Evolutionary conservation across 2,888 invertebrate genomes (phyloP).

Genomic region (Dolichopus griseipennis): DNA sequence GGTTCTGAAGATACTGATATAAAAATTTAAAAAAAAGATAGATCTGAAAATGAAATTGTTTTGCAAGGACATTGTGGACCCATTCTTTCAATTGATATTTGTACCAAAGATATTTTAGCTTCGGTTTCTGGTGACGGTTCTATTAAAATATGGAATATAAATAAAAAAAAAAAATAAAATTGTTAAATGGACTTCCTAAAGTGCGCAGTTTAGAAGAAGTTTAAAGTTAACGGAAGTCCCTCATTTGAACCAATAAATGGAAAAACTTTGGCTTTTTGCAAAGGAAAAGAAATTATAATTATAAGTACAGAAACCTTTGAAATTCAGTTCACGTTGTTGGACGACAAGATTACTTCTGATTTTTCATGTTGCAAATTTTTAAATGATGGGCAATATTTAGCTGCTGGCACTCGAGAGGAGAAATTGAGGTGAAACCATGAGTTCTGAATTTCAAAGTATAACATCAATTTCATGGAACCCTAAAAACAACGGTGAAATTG

Average conservation of each 20-base stretch:
- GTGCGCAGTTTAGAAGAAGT: slow-evolving; percentile 70
- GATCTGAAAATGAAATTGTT: slow-evolving; percentile 46
- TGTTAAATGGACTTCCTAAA: slow-evolving; percentile 60
- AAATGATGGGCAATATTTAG: slow-evolving; percentile 69
- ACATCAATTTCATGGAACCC: slow-evolving; percentile 76
- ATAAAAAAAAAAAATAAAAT: slow-evolving; percentile 53
- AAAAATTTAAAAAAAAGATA: slow-evolving; percentile 49
- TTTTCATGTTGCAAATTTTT: slow-evolving; percentile 74
- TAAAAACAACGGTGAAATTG: slow-evolving; percentile 58
- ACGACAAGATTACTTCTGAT: slow-evolving; percentile 49
- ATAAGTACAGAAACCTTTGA: slow-evolving; percentile 68
- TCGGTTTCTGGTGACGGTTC: slow-evolving; percentile 72
- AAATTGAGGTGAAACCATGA: slow-evolving; percentile 53
- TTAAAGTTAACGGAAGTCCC: slow-evolving; percentile 54
- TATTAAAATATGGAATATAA: slow-evolving; percentile 72
- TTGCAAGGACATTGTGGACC: slow-evolving; percentile 57
- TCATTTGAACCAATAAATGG: slow-evolving; percentile 66
- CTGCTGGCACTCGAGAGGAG: slow-evolving; percentile 68
- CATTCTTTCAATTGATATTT: slow-evolving; percentile 54
- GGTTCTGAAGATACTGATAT: slow-evolving; percentile 62
- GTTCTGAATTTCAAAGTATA: slow-evolving; percentile 53
- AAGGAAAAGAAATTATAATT: slow-evolving; percentile 60
- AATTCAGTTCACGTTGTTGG: slow-evolving; percentile 54
- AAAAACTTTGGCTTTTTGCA: slow-evolving; percentile 68
- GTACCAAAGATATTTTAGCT: slow-evolving; percentile 51